Percentiles rank a stretch among this genome's conserved stretches.
Evolutionary conservation across 1,140 invertebrate genomes (phyloP).

Genomic region (Pachypeltis micranthus): DNA sequence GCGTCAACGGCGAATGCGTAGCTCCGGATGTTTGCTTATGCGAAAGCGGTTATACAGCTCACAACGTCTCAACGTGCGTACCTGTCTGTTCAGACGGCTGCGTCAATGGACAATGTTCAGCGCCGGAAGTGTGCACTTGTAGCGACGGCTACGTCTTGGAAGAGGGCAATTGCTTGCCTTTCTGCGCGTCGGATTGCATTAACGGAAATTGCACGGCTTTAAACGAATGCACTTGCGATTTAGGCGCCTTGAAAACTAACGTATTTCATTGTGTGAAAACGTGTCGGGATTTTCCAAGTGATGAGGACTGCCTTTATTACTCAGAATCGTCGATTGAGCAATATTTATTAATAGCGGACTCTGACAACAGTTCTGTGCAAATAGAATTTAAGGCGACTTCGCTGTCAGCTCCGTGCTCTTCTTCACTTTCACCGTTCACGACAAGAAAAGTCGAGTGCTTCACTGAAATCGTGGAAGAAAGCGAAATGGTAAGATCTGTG

Average conservation of each 20-base stretch:
- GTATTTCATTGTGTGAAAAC: neutral
- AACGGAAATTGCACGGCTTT: conserved; percentile 7
- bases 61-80: neutral
- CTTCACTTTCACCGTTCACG: too few relatives aligned
- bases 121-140: neutral
- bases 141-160: neutral
- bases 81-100: neutral
- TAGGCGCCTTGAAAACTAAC: neutral
- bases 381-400: too few relatives aligned
- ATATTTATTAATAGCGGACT: too few relatives aligned
- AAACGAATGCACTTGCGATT: conserved; percentile 6
- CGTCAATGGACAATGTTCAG: neutral
- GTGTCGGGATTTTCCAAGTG: too few relatives aligned
- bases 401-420: too few relatives aligned
- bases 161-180: neutral
- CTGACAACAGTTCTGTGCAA: too few relatives aligned
- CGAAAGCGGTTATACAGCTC: neutral
- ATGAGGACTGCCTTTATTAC: too few relatives aligned
- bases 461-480: too few relatives aligned
- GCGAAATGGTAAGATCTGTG: too few relatives aligned
- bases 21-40: neutral
- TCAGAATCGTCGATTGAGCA: too few relatives aligned
- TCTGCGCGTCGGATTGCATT: neutral
- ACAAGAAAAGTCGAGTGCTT: too few relatives aligned
- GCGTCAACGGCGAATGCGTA: neutral